Percentiles rank a stretch among this genome's conserved stretches.
These are phyloP conservation scores for Kryptopterus vitreolus DNA, from an alignment of 2,797 vertebrate genomes.

Conservation along the genomic window DNA sequence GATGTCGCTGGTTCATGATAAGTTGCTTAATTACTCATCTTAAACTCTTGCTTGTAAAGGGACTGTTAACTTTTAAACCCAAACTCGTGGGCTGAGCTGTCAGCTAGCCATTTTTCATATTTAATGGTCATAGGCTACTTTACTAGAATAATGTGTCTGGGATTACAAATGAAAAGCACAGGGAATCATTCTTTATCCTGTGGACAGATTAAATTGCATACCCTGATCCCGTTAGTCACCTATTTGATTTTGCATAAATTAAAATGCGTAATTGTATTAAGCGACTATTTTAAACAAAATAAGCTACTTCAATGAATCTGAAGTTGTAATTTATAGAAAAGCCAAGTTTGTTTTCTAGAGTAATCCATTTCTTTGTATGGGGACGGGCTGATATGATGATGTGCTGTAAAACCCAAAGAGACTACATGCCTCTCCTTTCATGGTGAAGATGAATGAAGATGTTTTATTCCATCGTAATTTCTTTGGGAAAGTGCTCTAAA, in stretches of 20 bases:
- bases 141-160: conserved; percentile 92
- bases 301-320: conserved; percentile 96
- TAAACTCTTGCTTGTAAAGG: conserved; percentile 70
- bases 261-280: conserved; percentile 98
- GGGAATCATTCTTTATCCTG: conserved; percentile 91
- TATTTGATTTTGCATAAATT: conserved; percentile 99
- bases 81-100: conserved; percentile 83
- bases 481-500: conserved; percentile 87
- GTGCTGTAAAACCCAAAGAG: conserved; percentile 89
- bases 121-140: conserved; percentile 88
- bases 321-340: conserved; percentile 98
- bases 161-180: conserved; percentile 96
- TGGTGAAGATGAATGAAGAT: conserved; percentile 99
- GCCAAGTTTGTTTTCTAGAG: conserved; percentile 95
- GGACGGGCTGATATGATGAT: conserved; percentile 92
- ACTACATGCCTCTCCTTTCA: conserved; percentile 88
- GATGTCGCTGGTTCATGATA: conserved; percentile 53
- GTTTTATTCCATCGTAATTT: conserved; percentile 99
- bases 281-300: conserved; percentile 98
- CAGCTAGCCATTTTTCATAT: conserved; percentile 90
- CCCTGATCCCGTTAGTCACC: conserved; percentile 93
- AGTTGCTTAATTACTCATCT: conserved; percentile 58
- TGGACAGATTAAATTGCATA: conserved; percentile 96
- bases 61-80: conserved; percentile 80
- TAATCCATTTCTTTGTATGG: conserved; percentile 93